A percentile compares a stretch with the other conserved stretches of the same genome.
Conservation (phyloP, 2,797 vertebrate species). For the Brotogeris chrysoptera region DNA sequence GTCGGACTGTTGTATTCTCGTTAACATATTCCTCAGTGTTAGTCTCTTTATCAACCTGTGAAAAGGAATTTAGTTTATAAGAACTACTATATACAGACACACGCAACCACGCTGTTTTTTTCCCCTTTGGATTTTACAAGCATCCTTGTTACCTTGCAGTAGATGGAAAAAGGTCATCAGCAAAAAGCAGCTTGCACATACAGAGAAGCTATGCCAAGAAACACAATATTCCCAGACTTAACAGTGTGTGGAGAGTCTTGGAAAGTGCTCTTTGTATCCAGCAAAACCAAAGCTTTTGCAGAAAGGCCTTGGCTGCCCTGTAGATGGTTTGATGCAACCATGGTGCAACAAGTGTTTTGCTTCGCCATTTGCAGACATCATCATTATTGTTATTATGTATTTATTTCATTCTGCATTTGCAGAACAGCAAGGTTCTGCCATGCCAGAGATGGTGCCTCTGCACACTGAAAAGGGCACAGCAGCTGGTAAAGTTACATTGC, state of each 20-base stretch:
- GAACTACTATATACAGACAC: neutral
- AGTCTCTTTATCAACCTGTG: slow-evolving; percentile 85
- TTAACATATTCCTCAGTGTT: slow-evolving; percentile 75
- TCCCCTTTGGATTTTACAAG: neutral
- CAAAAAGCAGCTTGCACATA: neutral
- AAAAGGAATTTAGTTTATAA: neutral
- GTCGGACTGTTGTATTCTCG: slow-evolving; percentile 63
- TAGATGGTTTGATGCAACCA: neutral
- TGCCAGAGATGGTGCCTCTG: neutral
- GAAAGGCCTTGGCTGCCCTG: neutral
- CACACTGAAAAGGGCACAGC: neutral
- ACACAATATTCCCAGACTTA: neutral
- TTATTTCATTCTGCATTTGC: neutral
- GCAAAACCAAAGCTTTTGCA: neutral
- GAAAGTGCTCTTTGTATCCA: neutral
- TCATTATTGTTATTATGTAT: neutral
- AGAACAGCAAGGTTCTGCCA: neutral
- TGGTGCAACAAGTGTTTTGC: neutral
- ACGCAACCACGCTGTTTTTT: neutral
- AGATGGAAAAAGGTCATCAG: neutral
- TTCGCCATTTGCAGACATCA: neutral
- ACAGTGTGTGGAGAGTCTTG: neutral
- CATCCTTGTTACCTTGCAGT: neutral
- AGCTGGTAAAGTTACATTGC: neutral
- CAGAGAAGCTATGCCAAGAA: neutral